Evolutionary conservation across 2,888 invertebrate genomes (phyloP), one percentile per base, ranked within the genome.

Genomic region (Metellina segmentata): DNA sequence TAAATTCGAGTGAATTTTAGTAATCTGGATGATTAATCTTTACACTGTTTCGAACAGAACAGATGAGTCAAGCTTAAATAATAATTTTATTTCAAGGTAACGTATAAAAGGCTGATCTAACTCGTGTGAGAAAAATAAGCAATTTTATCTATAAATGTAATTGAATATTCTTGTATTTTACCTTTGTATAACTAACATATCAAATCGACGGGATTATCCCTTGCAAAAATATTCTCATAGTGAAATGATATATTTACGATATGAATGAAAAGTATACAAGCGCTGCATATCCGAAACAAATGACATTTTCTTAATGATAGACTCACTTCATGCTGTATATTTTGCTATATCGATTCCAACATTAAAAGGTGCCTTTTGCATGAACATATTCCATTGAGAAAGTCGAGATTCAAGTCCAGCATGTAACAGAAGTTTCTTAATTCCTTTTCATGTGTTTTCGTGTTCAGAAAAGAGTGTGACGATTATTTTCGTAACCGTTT

Each of bases 141-240:
- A 51, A 78, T 49, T 20, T 71, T 71, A 71, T 16, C 71, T 13
- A 69, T 34, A 16, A 20, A 71, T 71, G 8, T 11, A 71, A 71
- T 71, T 20, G n/a, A 16, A 9, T 52, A 78, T 52, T 78, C 69
- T 82, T 49, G 71, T 52, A 19, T 19, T 75, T 79, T 79, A 52
- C 51, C 13, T 53, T 79, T 79, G 51, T 79, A 86, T 70, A 78
- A 86, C 51, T 79, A 86, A 86, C 71, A 86, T 79, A 86, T 86
- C 83, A 85, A 52, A 74, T 53, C n/a, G 51, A 51, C 2, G 51
- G 51, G n/a, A 19, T 52, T 52, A 78, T 51, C 51, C n/a, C 7
- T 19, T 16, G 19, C n/a, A 78, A 20, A 78, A 34, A 5, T 78
- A 13, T 78, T 78, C 78, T 78, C 19, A 53, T 34, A 34, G 13